phyloP scores from a whole-genome alignment of 2,888 invertebrate species.

The Thecocarcelia acutangulata region DNA sequence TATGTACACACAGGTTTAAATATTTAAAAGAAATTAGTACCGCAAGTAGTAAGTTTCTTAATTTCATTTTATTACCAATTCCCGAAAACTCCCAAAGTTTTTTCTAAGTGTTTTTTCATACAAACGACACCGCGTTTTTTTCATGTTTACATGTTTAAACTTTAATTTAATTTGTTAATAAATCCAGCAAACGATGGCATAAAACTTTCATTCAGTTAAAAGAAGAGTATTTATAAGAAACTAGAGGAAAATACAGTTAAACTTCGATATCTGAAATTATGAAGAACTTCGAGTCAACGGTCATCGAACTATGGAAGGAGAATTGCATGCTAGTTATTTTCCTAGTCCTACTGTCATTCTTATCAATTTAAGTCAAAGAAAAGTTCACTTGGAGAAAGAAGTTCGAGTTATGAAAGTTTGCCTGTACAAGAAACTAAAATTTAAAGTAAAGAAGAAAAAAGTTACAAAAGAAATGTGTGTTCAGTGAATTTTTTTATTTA shows the following conservation, averaged over 20 bases:
- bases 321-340: no score
- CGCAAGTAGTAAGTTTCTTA: no score
- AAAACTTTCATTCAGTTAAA: constrained; percentile 52
- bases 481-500: constrained; percentile 40
- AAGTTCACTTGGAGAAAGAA: no score
- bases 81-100: neutral
- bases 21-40: no score
- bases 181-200: constrained; percentile 62
- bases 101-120: constrained; percentile 24
- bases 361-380: no score
- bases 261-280: no score
- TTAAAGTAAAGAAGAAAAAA: constrained; percentile 26
- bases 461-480: constrained; percentile 41
- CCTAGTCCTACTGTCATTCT: no score
- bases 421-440: constrained; percentile 19
- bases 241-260: no score
- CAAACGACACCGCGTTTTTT: constrained; percentile 22
- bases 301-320: no score
- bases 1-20: no score
- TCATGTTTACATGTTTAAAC: constrained; percentile 28
- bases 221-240: neutral
- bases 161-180: constrained; percentile 67
- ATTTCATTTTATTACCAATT: neutral
- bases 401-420: no score
- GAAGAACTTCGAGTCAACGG: no score